These are phyloP conservation scores for Allacma fusca DNA, from an alignment of 2,888 invertebrate species.

Conservation along the genomic window DNA sequence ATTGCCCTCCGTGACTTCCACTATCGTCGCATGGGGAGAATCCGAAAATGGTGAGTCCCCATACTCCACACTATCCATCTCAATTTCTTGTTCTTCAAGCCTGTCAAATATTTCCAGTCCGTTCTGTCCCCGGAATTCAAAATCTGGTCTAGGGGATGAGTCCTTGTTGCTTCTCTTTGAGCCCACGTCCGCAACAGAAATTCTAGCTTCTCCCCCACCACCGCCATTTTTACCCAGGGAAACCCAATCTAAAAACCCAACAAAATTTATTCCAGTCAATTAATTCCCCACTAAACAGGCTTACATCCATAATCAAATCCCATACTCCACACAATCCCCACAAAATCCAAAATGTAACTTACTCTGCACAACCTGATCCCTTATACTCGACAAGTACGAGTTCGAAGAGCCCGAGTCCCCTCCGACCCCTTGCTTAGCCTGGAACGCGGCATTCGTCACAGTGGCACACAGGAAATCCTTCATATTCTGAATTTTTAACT, in stretches of 20 bases:
- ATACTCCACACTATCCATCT: neutral
- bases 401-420: neutral
- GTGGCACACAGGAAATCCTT: slow-evolving; percentile 25
- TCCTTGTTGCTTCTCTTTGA: neutral
- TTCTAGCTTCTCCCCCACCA: neutral
- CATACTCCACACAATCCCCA: neutral
- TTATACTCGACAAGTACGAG: neutral
- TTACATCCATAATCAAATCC: neutral
- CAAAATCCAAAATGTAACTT: too few relatives aligned
- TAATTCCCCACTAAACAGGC: neutral
- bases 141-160: slow-evolving; percentile 1
- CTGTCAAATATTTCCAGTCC: slow-evolving; percentile 23
- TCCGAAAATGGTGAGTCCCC: neutral
- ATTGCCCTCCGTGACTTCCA: neutral
- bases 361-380: slow-evolving; percentile 37
- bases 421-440: slow-evolving; percentile 2
- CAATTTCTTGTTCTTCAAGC: slow-evolving; percentile 25
- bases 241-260: neutral
- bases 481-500: slow-evolving; percentile 2
- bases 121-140: slow-evolving; percentile 14
- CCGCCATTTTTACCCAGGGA: neutral
- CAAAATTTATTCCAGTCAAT: neutral
- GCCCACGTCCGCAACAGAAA: neutral
- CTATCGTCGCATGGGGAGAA: neutral
- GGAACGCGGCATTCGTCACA: slow-evolving; percentile 8